Evolutionary conservation across 37 sponge, comb jelly and placozoan species (phyloP).

Genomic region (Bolinopsis microptera): DNA sequence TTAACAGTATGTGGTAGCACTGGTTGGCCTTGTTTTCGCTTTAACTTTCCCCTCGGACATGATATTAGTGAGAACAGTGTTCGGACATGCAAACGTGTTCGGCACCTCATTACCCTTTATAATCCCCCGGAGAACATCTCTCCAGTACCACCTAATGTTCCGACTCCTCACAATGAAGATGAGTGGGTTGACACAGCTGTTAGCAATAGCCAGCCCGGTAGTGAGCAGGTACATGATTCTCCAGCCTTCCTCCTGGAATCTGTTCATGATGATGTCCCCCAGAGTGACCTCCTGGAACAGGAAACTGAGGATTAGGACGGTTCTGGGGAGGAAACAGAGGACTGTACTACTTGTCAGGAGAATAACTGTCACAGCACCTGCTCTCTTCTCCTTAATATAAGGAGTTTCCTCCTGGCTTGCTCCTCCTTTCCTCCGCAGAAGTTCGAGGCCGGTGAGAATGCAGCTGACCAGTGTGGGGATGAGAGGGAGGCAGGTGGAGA

Average conservation of each 20-base stretch:
- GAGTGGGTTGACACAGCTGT: neutral
- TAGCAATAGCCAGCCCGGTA: neutral
- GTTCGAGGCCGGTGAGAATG: neutral
- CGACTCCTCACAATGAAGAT: neutral
- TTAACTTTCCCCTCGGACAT: too few relatives aligned
- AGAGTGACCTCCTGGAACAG: neutral
- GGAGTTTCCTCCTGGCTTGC: neutral
- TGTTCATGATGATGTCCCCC: neutral
- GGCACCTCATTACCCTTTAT: too few relatives aligned
- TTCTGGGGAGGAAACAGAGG: neutral
- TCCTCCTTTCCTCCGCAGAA: neutral
- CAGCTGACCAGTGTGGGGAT: neutral
- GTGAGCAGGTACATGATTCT: neutral
- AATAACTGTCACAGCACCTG: neutral
- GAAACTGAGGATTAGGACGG: neutral
- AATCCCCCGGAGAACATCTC: too few relatives aligned
- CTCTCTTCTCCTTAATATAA: neutral
- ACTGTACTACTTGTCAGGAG: neutral
- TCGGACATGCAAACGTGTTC: too few relatives aligned
- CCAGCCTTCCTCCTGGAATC: neutral
- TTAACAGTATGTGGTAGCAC: too few relatives aligned
- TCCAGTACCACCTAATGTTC: neutral
- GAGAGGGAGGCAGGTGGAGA: neutral
- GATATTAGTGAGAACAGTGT: too few relatives aligned
- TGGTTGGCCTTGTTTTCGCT: too few relatives aligned